phyloP scores from a whole-genome alignment of 2,888 invertebrate genomes.

The Luperina testacea region DNA sequence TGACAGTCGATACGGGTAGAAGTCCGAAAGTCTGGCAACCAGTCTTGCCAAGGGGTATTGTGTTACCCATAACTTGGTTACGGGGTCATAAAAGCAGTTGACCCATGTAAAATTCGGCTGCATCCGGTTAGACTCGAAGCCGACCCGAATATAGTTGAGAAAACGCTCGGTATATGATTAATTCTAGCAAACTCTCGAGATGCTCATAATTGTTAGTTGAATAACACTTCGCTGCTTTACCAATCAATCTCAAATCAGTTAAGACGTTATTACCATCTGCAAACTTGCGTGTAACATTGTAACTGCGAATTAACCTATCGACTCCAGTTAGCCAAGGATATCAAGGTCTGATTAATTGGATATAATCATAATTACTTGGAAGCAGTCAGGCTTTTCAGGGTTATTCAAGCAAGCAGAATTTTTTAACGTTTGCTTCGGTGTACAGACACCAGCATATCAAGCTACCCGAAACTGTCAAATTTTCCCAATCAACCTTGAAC shows the following conservation, averaged over 20 bases:
- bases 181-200: neutral
- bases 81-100: too few species aligned
- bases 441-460: too few species aligned
- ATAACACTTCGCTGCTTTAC: neutral
- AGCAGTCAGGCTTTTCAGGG: conserved; percentile 1
- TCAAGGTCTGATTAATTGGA: conserved; percentile 39
- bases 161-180: neutral
- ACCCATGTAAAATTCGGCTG: too few species aligned
- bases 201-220: neutral
- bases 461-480: too few species aligned
- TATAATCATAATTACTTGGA: conserved; percentile 14
- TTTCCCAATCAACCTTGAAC: too few species aligned
- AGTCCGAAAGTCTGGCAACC: too few species aligned
- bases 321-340: conserved; percentile 10
- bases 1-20: too few species aligned
- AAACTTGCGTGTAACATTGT: conserved; percentile 32
- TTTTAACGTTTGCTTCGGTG: too few species aligned
- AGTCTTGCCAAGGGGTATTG: too few species aligned
- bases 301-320: conserved; percentile 15
- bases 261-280: conserved; percentile 1
- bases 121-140: too few species aligned
- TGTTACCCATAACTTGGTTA: too few species aligned
- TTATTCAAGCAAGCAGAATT: neutral
- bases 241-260: conserved; percentile 4
- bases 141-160: neutral